These are phyloP conservation scores for Lepus oiostolus DNA, from an alignment of 2,797 vertebrate species.

Conservation along the genomic window DNA sequence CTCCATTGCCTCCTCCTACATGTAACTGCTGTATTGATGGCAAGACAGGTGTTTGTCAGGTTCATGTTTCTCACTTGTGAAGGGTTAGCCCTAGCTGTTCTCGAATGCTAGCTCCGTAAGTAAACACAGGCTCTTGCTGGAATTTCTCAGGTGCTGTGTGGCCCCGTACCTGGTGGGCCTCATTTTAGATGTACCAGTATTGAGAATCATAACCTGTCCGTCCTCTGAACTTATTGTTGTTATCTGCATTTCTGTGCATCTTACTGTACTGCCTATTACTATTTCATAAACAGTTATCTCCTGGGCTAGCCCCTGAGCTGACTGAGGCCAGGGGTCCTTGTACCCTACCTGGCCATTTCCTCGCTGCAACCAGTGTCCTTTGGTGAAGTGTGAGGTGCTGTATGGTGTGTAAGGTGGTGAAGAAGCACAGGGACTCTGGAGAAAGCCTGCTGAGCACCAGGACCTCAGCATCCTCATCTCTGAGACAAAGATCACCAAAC, in stretches of 20 bases:
- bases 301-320: neutral
- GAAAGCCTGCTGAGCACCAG: neutral
- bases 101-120: neutral
- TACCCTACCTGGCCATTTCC: accelerated
- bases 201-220: neutral
- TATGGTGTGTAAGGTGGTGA: accelerated
- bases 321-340: neutral
- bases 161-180: neutral
- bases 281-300: neutral
- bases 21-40: neutral
- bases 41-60: neutral
- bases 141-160: neutral
- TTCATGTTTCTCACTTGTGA: neutral
- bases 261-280: neutral
- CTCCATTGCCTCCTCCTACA: neutral
- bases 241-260: constrained; percentile 32
- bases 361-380: neutral
- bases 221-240: neutral
- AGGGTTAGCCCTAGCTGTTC: neutral
- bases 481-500: neutral
- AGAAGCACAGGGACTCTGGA: neutral
- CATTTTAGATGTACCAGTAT: neutral
- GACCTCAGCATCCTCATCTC: neutral
- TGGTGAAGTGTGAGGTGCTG: neutral
- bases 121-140: neutral